phyloP scores from a whole-genome alignment of 1,140 invertebrate species.

The Drosophila eugracilis region DNA sequence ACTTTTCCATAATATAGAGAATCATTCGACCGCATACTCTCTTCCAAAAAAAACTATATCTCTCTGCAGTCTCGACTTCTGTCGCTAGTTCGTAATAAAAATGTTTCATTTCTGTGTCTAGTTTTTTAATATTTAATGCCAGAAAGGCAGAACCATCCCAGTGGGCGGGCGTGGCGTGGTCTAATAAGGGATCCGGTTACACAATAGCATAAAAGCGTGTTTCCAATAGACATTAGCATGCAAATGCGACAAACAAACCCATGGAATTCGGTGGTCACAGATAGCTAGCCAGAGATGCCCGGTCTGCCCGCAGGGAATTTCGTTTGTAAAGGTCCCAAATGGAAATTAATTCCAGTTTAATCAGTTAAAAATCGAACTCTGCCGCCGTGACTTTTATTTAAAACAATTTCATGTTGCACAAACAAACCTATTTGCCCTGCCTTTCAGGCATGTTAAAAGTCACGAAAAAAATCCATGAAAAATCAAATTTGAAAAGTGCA shows the following conservation, averaged over 20 bases:
- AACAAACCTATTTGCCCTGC: constrained; percentile 53
- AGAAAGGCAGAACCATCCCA: constrained; percentile 42
- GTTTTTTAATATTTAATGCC: constrained; percentile 82
- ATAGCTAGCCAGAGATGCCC: constrained; percentile 13
- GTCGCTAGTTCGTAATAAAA: constrained; percentile 71
- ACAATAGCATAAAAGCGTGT: constrained; percentile 67
- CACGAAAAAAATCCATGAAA: constrained; percentile 23
- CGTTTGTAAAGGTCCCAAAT: constrained; percentile 35
- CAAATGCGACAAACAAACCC: constrained; percentile 72
- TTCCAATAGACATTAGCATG: constrained; percentile 77
- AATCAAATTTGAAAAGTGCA: constrained; percentile 74
- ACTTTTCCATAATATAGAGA: not conserved
- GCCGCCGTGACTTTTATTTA: constrained; percentile 70
- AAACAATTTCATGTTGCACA: constrained; percentile 63
- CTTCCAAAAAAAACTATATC: not conserved
- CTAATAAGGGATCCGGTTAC: constrained; percentile 38
- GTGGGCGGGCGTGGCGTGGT: not conserved
- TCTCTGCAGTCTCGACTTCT: constrained; percentile 26
- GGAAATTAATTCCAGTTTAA: constrained; percentile 80
- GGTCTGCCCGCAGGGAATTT: not conserved
- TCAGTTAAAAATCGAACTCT: constrained; percentile 78
- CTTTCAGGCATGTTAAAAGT: constrained; percentile 45
- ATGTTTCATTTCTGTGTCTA: constrained; percentile 79
- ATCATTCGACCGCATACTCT: not conserved
- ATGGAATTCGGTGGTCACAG: constrained; percentile 16